A percentile compares a stretch with the other conserved stretches of the same genome.
phyloP scores from a whole-genome alignment of 2,888 invertebrate genomes.

The Andrena hattorfiana region DNA sequence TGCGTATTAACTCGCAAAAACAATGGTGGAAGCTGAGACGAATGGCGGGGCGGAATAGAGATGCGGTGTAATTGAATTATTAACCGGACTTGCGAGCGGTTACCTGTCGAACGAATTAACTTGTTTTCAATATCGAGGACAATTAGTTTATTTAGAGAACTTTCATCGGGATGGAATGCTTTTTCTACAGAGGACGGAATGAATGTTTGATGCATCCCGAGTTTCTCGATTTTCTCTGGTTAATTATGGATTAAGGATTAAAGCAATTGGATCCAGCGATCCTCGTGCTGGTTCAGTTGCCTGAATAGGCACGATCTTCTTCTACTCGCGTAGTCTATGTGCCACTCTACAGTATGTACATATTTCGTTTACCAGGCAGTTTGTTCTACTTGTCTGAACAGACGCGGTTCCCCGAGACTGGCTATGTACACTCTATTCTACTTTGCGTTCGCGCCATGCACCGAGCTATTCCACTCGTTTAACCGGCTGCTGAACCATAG shows the following conservation, averaged over 20 bases:
- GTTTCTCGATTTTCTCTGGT: not conserved
- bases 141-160: not conserved
- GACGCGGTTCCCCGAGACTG: not conserved
- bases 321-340: not conserved
- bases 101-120: not conserved
- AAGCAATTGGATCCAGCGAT: too few species aligned
- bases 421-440: not conserved
- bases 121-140: not conserved
- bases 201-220: not conserved
- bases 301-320: not conserved
- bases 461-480: not conserved
- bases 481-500: not conserved
- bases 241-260: conserved; percentile 12
- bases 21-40: not conserved
- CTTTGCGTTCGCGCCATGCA: not conserved
- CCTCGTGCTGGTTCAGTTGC: too few species aligned
- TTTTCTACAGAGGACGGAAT: not conserved
- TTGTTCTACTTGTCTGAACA: not conserved
- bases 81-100: not conserved
- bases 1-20: conserved; percentile 17
- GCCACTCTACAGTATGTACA: not conserved
- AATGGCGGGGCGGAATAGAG: not conserved
- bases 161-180: not conserved
- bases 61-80: conserved; percentile 23
- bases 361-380: not conserved